Conservation (phyloP, 1,140 invertebrate genomes). For the Drosophila burlai region DNA sequence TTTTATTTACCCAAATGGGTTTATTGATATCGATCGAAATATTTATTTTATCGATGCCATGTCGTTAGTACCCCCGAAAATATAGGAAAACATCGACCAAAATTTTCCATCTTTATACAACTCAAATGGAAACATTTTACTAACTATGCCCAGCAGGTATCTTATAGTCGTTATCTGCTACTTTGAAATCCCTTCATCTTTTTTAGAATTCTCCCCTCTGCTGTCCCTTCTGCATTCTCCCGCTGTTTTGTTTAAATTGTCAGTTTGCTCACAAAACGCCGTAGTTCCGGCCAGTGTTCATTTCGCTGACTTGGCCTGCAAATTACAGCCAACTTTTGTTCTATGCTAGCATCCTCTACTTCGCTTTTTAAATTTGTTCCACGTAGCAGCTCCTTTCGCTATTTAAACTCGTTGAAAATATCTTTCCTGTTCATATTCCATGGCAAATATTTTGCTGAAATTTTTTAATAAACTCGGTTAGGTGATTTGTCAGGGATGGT, state of each 20-base stretch:
- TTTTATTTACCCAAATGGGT: no score
- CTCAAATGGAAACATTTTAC: no score
- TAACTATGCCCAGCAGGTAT: neutral
- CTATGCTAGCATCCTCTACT: neutral
- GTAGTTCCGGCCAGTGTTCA: constrained; percentile 76
- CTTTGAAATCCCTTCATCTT: neutral
- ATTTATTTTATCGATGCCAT: no score
- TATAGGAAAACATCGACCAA: no score
- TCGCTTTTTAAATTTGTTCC: neutral
- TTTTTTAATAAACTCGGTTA: constrained; percentile 20
- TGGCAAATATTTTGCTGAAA: constrained; percentile 46
- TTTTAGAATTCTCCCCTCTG: constrained; percentile 10
- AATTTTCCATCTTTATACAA: no score
- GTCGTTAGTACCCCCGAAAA: no score
- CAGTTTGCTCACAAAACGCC: constrained; percentile 73
- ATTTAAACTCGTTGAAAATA: constrained; percentile 32
- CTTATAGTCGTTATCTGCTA: neutral
- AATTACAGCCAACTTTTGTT: constrained; percentile 72
- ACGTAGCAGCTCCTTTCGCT: constrained; percentile 3
- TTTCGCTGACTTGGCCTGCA: constrained; percentile 70
- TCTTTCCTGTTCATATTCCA: constrained; percentile 29
- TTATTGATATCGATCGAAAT: no score
- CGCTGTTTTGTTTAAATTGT: constrained; percentile 61
- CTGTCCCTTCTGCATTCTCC: neutral
- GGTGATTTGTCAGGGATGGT: neutral